Evolutionary conservation across 92 coral and sea anemone species (phyloP), one percentile per base, ranked within the genome.

Genomic region (Bergia puertoricense): DNA sequence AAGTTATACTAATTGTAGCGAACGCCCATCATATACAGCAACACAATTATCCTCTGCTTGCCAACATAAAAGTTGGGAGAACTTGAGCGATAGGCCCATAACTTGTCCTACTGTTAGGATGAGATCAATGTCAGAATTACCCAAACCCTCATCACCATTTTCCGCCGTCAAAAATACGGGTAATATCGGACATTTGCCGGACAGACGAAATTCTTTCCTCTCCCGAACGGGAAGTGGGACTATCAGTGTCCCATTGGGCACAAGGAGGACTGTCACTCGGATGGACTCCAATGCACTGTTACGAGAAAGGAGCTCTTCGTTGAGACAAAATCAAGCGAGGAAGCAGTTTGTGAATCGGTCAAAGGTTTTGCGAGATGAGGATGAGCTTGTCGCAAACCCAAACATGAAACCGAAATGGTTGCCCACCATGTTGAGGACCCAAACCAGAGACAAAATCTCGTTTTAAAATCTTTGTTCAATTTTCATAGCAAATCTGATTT

Each of bases 341-440:
- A 71, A 20, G 78, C 66, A 48, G 43, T 68, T 84, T 46, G 65
- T 71, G 62, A 71, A 50, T 69, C 66, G 87, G 44, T 84, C 87
- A 84, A 84, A 84, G 45, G 20, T 46, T 10, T 69, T 84, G 23
- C 67, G 68, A 69, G 87, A 84, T 69, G 87, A 84, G 13, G 44
- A 84, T 20, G 87, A 84, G 23, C 77, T 84, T 13, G 77, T 84
- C 16, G 87, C 79, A 0, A 72, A 84, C 66, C 87, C 87, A 6
- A 69, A 50, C 56, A 44, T 84, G 44, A 84, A 84, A 51, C 87
- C 87, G 37, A 84, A 73, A 71, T 84, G 87, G 87, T 8, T 84
- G 79, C 87, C 87, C 1, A 84, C 87, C 0, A 84, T 71, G 68
- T 36, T 84, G 36, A 46, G 87, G 68, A 13, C 79, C 54, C 77